Conservation (phyloP, 2,888 invertebrate species). For the Melieria picta region DNA sequence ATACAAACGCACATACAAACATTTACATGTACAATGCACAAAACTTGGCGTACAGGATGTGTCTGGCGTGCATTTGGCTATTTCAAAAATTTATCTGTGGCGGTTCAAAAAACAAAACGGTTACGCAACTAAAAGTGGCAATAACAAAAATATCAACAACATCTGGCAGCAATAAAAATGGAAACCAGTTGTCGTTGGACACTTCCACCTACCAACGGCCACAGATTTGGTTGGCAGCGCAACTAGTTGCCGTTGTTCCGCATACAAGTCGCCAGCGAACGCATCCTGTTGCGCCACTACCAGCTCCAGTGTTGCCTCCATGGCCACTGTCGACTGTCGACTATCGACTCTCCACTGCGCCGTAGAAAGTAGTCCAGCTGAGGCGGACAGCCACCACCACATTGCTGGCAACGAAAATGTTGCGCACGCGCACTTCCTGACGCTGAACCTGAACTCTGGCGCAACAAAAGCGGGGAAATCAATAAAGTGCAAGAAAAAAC, state of each 20-base stretch:
- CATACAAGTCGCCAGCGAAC: no score
- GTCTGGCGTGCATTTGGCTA: slow-evolving; percentile 3
- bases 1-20: no score
- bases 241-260: not conserved
- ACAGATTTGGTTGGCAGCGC: slow-evolving; percentile 2
- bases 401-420: slow-evolving; percentile 9
- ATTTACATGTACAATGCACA: no score
- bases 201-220: not conserved
- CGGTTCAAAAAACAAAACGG: not conserved
- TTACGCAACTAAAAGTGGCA: slow-evolving; percentile 23
- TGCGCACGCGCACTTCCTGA: slow-evolving; percentile 50
- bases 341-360: no score
- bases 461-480: slow-evolving; percentile 19
- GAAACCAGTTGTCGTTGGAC: not conserved
- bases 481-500: slow-evolving; percentile 4
- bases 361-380: no score
- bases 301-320: no score
- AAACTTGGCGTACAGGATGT: no score
- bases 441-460: slow-evolving; percentile 62
- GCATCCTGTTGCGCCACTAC: no score
- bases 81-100: slow-evolving; percentile 22
- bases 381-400: not conserved
- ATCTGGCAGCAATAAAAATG: not conserved
- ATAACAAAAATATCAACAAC: not conserved
- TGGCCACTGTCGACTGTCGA: no score